phyloP scores from a whole-genome alignment of 2,113 vertebrate genomes.

The Hydropotes inermis region DNA sequence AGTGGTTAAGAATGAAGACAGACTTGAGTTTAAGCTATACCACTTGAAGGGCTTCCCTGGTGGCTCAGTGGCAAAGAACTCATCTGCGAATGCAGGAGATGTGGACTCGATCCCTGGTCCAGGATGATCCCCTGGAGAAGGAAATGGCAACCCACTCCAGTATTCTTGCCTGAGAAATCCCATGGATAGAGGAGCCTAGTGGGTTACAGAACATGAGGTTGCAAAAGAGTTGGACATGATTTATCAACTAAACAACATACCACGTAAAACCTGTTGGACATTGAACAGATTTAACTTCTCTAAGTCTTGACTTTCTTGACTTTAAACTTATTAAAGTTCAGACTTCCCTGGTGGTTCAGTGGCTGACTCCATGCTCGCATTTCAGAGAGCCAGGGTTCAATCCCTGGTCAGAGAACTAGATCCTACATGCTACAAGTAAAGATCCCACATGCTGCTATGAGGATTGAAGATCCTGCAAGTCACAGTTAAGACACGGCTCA shows the following conservation, averaged over 20 bases:
- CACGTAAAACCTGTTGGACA: background rate
- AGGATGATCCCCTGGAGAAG: background rate
- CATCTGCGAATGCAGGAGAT: background rate
- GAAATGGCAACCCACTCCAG: background rate
- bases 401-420: background rate
- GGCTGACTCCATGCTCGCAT: background rate
- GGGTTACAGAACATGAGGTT: background rate
- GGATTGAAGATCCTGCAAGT: background rate
- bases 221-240: background rate
- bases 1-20: background rate
- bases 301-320: background rate
- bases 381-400: background rate
- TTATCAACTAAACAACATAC: background rate
- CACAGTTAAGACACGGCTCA: background rate
- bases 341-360: background rate
- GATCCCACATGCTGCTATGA: background rate
- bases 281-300: background rate
- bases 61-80: background rate
- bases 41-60: background rate
- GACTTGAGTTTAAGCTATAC: background rate
- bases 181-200: background rate
- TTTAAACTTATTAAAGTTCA: background rate
- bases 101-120: background rate
- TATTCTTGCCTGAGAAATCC: background rate
- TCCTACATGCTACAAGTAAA: background rate